A percentile compares a stretch with the other conserved stretches of the same genome.
These are phyloP conservation scores for Biston betularia DNA, from an alignment of 2,888 invertebrate species.

Conservation along the genomic window DNA sequence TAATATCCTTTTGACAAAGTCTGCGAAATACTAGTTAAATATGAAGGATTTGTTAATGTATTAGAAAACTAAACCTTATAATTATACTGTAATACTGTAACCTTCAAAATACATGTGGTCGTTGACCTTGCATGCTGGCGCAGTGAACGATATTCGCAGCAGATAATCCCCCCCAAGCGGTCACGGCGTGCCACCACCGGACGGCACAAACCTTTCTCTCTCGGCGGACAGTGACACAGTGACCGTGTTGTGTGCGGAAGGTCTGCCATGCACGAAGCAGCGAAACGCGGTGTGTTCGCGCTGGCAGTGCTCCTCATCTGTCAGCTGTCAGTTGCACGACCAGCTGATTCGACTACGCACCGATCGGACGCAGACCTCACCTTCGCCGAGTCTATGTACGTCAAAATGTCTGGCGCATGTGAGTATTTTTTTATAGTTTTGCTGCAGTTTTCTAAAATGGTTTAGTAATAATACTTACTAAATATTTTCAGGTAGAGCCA, in stretches of 20 bases:
- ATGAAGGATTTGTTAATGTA: background rate
- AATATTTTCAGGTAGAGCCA: slow-evolving; percentile 73
- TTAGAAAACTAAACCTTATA: background rate
- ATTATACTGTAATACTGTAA: background rate
- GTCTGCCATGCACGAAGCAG: slow-evolving; percentile 69
- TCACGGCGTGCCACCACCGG: slow-evolving; percentile 52
- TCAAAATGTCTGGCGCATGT: slow-evolving; percentile 79
- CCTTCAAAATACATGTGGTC: slow-evolving; percentile 37
- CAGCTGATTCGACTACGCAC: slow-evolving; percentile 42
- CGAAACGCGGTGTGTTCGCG: slow-evolving; percentile 54
- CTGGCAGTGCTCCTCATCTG: slow-evolving; percentile 57
- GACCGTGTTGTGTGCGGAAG: slow-evolving; percentile 76
- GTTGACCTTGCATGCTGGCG: slow-evolving; percentile 58
- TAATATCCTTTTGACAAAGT: too few relatives aligned
- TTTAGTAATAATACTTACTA: too few relatives aligned
- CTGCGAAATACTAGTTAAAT: too few relatives aligned
- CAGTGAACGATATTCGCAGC: slow-evolving; percentile 63
- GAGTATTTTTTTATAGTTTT: slow-evolving; percentile 53
- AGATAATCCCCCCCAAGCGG: slow-evolving; percentile 76
- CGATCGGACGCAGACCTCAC: slow-evolving; percentile 58
- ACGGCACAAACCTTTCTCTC: slow-evolving; percentile 77
- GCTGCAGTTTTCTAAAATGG: too few relatives aligned
- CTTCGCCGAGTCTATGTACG: slow-evolving; percentile 77
- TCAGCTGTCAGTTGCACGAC: slow-evolving; percentile 47
- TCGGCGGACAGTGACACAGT: slow-evolving; percentile 77